Base-by-base conservation (phyloP, 35 echinoderm and acorn worm genomes). In the Holothuria glaberrima region DNA sequence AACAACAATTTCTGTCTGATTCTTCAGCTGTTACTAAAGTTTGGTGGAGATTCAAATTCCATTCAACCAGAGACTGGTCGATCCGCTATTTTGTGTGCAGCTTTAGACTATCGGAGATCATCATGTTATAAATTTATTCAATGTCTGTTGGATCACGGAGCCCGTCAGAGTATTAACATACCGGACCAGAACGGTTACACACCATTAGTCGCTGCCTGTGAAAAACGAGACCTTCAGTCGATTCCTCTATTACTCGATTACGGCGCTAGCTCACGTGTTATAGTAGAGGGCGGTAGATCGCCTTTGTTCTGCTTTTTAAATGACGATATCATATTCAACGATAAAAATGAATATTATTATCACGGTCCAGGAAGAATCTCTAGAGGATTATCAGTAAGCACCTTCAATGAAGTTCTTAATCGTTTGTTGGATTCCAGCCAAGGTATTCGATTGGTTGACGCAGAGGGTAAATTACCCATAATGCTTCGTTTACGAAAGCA, bases 351-450 rank as follows among this genome's bases (percentile, higher is more conserved):
- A 48, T 24, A 57, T 48, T 58, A 58, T 33, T 33, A 69, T 33
- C 66, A 33, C 25, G 22, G 66, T 25, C 66, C 66, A 69, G 66
- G 66, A 33, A 69, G 74, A 78, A 48, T n/a, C 41, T 78, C 22
- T 78, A 27, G 26, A 24, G 19, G 83, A 18, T 33, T 68, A 5
- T 22, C 20, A 5, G 59, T 68, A 21, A 56, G 67, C 21, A 20
- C 7, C 12, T 86, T 86, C 62, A 86, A 86, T 22, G 45, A 66
- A 35, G 83, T 86, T 19, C 35, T 86, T n/a, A 86, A 86, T 68
- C 35, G 58, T 18, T 44, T 86, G 19, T 56, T 86, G 29, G 57
- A 61, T 66, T 21, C 30, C 4, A 45, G 59, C n/a, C 62, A 63
- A 24, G 62, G 59, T 6, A 17, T 86, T 7, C 4, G 62, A 63